Evolutionary conservation across 2,888 invertebrate species (phyloP).

Genomic region (Dilophus febrilis): DNA sequence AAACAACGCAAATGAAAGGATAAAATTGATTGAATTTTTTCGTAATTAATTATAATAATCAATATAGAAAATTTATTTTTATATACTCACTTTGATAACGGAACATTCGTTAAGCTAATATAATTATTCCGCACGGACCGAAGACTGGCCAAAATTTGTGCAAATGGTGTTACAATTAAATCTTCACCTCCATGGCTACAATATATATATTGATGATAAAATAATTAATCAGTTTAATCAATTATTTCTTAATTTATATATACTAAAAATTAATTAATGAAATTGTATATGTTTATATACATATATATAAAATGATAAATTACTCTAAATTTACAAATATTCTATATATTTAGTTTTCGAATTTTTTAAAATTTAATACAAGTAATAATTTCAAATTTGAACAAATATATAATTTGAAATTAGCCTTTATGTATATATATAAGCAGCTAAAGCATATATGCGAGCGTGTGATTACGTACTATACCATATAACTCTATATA

Average conservation of each 20-base stretch:
- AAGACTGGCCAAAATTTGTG: slow-evolving; percentile 97
- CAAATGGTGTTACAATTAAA: slow-evolving; percentile 99
- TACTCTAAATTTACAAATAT: too few relatives aligned
- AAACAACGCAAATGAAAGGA: not conserved
- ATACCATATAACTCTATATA: too few relatives aligned
- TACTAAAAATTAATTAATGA: not conserved
- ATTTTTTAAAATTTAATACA: too few relatives aligned
- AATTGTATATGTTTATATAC: not conserved
- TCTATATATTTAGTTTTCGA: too few relatives aligned
- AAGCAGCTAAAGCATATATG: too few relatives aligned
- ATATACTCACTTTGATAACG: slow-evolving; percentile 51
- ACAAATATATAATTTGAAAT: too few relatives aligned
- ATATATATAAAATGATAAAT: too few relatives aligned
- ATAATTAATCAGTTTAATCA: too few relatives aligned
- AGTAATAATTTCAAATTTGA: too few relatives aligned
- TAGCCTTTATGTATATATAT: too few relatives aligned
- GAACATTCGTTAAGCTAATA: slow-evolving; percentile 87
- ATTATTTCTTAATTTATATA: too few relatives aligned
- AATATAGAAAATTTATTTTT: slow-evolving; percentile 4
- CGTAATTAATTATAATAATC: not conserved
- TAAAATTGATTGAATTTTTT: not conserved
- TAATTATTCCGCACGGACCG: slow-evolving; percentile 97
- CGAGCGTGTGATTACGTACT: too few relatives aligned
- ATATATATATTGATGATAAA: slow-evolving; percentile 3
- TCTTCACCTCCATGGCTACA: slow-evolving; percentile 89